Percentiles rank a stretch among this genome's conserved stretches.
Conservation (phyloP, 2,113 vertebrate genomes). For the Carlito syrichta region DNA sequence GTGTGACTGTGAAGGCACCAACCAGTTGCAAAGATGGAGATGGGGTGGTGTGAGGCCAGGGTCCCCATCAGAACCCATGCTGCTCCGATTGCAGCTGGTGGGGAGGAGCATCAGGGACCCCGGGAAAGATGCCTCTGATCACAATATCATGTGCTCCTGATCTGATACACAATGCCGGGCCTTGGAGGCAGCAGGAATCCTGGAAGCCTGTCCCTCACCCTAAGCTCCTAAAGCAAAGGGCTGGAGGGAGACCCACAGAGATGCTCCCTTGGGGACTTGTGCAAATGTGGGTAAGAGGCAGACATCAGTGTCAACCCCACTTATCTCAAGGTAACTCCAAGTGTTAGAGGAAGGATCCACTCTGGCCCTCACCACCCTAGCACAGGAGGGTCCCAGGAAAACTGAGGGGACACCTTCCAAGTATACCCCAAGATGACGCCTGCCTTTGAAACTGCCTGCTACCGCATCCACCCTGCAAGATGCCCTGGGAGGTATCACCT, state of each 20-base stretch:
- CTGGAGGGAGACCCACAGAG: not conserved
- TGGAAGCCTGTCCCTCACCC: not conserved
- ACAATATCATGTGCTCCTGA: fast-evolving
- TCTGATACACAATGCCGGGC: fast-evolving
- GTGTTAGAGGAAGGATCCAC: not conserved
- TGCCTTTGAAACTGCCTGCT: too few species aligned
- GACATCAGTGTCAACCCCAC: not conserved
- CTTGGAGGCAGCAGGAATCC: not conserved
- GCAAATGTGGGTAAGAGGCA: not conserved
- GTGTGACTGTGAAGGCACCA: not conserved
- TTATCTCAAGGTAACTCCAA: not conserved
- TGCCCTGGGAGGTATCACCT: not conserved
- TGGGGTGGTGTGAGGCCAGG: not conserved
- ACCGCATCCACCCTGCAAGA: not conserved
- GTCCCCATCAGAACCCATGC: not conserved
- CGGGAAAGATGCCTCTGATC: not conserved
- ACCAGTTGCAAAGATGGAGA: fast-evolving
- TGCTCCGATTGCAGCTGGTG: fast-evolving
- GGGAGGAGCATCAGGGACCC: fast-evolving
- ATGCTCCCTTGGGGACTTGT: too few species aligned
- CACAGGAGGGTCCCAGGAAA: not conserved
- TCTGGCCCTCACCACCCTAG: fast-evolving
- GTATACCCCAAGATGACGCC: not conserved
- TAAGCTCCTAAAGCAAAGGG: too few species aligned
- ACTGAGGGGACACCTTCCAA: not conserved